Evolutionary conservation across 1,140 invertebrate genomes (phyloP), one percentile per base, ranked within the genome.

Genomic region (Psix sp.): DNA sequence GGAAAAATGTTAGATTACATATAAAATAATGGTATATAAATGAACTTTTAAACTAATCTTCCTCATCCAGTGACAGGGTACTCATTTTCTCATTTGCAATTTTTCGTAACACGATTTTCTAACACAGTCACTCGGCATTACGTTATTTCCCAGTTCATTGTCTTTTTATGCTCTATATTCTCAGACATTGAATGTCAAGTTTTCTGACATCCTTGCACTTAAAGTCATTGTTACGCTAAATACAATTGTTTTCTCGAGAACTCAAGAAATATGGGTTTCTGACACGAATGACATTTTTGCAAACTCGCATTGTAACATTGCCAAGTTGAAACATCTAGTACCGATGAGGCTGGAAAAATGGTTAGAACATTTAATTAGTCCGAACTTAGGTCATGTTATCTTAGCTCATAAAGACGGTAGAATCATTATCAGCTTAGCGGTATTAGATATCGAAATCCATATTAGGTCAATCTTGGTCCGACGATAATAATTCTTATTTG

Each of bases 401-500:
- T 16, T n/a, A n/a, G n/a, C n/a, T n/a, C n/a, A n/a, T n/a, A n/a
- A n/a, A n/a, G n/a, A n/a, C n/a, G n/a, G n/a, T n/a, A n/a, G n/a
- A n/a, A n/a, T n/a, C n/a, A n/a, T n/a, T n/a, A n/a, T n/a, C n/a
- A 24, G 59, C 9, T 7, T n/a, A 14, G 10, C 43, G 31, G 36
- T 15, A 14, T 18, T 9, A 2, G 18, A 29, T 46, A 35, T 38
- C 38, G 31, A 11, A 15, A 35, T 36, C 67, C 65, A 38, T 68
- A 62, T 56, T 62, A 43, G 67, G 42, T 20, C 24, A 10, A 56
- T 40, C 54, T 66, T 51, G 60, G 42, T 73, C 15, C 60, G 24
- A 66, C 46, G 60, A 67, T 48, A 65, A 11, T 40, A 26, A 0
- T 7, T 81, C 79, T 78, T 82, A 79, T n/a, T n/a, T n/a, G n/a